Evolutionary conservation across 2,888 invertebrate genomes (phyloP).

Genomic region (Hoplodrina blanda): DNA sequence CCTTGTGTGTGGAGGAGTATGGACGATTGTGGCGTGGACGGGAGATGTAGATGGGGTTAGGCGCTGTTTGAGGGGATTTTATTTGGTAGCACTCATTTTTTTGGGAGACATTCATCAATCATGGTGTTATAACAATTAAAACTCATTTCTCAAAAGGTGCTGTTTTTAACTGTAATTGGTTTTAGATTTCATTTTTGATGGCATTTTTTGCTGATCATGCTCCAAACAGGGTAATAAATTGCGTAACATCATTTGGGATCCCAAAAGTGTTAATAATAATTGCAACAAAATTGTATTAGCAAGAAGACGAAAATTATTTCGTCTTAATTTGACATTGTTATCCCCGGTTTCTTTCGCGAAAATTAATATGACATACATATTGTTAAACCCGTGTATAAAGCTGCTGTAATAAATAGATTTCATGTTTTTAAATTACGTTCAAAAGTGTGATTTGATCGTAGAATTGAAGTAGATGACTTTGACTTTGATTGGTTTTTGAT

Average conservation of each 20-base stretch:
- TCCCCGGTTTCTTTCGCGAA: too few species aligned
- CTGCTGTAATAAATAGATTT: too few species aligned
- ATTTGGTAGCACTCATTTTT: not conserved
- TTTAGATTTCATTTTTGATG: not conserved
- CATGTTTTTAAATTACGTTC: too few species aligned
- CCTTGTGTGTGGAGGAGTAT: conserved; percentile 14
- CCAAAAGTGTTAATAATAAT: not conserved
- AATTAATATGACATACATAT: too few species aligned
- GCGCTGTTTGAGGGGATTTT: conserved; percentile 41
- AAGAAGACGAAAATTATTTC: not conserved
- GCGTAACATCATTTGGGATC: not conserved
- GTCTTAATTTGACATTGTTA: too few species aligned
- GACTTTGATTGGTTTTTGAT: too few species aligned
- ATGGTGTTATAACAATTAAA: not conserved
- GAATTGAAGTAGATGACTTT: too few species aligned
- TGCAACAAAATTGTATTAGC: not conserved
- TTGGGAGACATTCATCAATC: not conserved
- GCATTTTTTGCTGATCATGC: not conserved
- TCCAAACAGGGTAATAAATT: not conserved
- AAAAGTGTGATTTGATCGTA: too few species aligned
- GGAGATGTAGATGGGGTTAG: conserved; percentile 4
- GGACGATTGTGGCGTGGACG: conserved; percentile 19
- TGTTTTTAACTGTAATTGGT: not conserved
- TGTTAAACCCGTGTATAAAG: too few species aligned
- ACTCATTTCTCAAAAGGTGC: not conserved